These are phyloP conservation scores for Muscicapa striata DNA, from an alignment of 2,797 vertebrate genomes.

Conservation along the genomic window DNA sequence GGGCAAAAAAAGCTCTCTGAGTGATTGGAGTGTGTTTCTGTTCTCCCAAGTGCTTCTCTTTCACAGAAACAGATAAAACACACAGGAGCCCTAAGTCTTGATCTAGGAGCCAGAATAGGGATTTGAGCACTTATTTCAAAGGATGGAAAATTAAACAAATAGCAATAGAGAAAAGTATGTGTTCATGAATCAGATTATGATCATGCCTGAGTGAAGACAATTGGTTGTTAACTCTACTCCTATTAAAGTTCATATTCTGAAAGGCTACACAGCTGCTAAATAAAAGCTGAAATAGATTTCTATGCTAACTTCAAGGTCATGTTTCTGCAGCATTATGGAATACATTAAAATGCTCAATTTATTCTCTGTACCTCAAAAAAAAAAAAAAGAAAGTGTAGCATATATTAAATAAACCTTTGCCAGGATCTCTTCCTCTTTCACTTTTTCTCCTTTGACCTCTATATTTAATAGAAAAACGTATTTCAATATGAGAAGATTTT, in stretches of 20 bases:
- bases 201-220: conserved; percentile 49
- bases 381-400: conserved; percentile 57
- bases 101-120: neutral
- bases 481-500: conserved; percentile 51
- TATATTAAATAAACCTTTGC: conserved; percentile 66
- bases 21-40: neutral
- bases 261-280: conserved; percentile 57
- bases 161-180: conserved; percentile 36
- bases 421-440: conserved; percentile 12
- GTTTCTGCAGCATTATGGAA: conserved; percentile 61
- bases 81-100: neutral
- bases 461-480: conserved; percentile 53
- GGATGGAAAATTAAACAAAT: conserved; percentile 54
- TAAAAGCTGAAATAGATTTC: conserved; percentile 71
- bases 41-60: neutral
- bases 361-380: conserved; percentile 60
- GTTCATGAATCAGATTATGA: conserved; percentile 50
- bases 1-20: neutral
- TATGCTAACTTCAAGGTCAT: conserved; percentile 70
- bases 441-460: conserved; percentile 39
- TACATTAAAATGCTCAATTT: conserved; percentile 72
- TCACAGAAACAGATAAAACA: neutral
- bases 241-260: conserved; percentile 65
- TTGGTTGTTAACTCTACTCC: conserved; percentile 63
- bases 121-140: conserved; percentile 43